Evolutionary conservation across 2,888 invertebrate genomes (phyloP), one percentile per base, ranked within the genome.

Genomic region (Ophion ventricosus): DNA sequence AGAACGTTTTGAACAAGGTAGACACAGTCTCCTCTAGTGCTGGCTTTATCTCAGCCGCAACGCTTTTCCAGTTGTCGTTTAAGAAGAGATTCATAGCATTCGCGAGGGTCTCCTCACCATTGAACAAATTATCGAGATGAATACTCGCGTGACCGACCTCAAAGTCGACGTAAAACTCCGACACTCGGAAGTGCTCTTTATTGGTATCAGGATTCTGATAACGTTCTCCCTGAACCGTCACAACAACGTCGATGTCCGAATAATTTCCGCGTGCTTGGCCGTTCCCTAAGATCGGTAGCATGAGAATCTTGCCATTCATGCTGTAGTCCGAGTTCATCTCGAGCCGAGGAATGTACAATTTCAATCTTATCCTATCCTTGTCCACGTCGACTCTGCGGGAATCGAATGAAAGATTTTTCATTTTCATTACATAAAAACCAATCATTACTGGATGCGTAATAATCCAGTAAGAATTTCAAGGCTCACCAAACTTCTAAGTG

Each of bases 61-160:
- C 94, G 43, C 94, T 95, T 88, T 95, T 94, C 97, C 97, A 97
- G 91, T 97, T 97, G 67, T 97, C 96, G 90, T 97, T 97, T 26
- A 97, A 92, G 91, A 97, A 97, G 43, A 95, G 92, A 91, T 97
- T 97, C 96, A 97, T 96, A 1, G 96, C 95, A 25, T 95, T 94
- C 40, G 96, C 96, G 94, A 92, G 87, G 0, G 86, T 88, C 49
- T 88, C 85, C 72, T 97, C 96, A 0, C 96, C 96, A 83, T 96
- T 96, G 89, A 97, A 97, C 0, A 97, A 94, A 93, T 97, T 95
- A 23, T 96, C 95, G 69, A 97, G 93, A 85, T 95, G 94, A 85
- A 97, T 94, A 17, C 94, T 94, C 0, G 96, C 96, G 73, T 95
- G 94, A 0, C 95, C 96, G 1, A 97, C 95, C 69, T 95, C 94